Conservation (phyloP, 1,140 invertebrate genomes). For the Uloborus diversus region DNA sequence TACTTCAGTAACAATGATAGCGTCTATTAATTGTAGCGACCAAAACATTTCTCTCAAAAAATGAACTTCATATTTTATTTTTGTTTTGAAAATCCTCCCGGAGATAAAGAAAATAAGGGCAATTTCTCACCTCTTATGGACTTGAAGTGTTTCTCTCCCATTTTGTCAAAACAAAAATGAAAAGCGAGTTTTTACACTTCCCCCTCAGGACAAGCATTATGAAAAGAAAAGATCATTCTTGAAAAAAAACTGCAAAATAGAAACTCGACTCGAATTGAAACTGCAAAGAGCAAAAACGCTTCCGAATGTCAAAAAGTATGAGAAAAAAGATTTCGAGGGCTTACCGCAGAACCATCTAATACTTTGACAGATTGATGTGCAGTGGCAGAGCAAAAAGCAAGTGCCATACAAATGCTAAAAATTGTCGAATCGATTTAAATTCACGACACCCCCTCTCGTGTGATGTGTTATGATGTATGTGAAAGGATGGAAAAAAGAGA, state of each 20-base stretch:
- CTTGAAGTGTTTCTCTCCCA: not conserved
- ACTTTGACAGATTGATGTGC: constrained; percentile 48
- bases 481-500: constrained; percentile 2
- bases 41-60: no score
- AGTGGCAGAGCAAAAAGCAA: constrained; percentile 45
- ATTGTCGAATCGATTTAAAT: constrained; percentile 55
- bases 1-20: no score
- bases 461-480: constrained; percentile 48
- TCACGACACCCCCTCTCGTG: constrained; percentile 7
- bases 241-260: not conserved
- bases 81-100: no score
- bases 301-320: constrained; percentile 26
- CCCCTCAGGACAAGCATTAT: not conserved
- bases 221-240: not conserved
- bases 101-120: no score
- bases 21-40: no score
- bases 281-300: no score
- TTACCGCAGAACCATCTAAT: constrained; percentile 48
- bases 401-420: constrained; percentile 52
- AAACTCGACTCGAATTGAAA: not conserved
- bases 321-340: constrained; percentile 41
- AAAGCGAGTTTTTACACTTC: not conserved
- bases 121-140: not conserved
- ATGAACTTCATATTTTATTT: no score
- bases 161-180: not conserved